These are phyloP conservation scores for Tyrannus savana DNA, from an alignment of 2,113 vertebrate genomes.

Conservation along the genomic window DNA sequence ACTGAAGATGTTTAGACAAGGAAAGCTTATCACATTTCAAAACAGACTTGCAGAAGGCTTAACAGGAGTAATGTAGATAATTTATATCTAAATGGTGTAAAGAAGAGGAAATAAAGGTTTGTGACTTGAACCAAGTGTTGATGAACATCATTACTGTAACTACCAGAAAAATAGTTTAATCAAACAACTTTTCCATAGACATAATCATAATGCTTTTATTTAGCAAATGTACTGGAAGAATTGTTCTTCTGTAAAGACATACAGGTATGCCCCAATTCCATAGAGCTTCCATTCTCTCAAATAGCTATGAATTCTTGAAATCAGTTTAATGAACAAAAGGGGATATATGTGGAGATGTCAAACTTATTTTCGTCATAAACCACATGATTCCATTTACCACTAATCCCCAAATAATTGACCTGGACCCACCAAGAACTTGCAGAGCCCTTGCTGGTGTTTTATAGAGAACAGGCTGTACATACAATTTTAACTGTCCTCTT, in stretches of 20 bases:
- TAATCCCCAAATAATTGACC: conserved; percentile 49
- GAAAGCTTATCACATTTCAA: neutral
- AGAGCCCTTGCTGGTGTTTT: conserved; percentile 38
- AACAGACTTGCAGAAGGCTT: neutral
- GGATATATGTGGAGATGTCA: conserved; percentile 4
- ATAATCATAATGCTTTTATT: conserved; percentile 74
- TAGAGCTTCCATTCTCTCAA: neutral
- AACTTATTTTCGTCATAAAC: conserved; percentile 34
- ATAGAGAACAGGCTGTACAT: conserved; percentile 11
- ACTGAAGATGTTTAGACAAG: neutral
- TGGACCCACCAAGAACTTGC: neutral
- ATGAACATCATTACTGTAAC: neutral
- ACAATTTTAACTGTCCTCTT: conserved; percentile 5
- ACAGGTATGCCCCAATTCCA: conserved; percentile 8
- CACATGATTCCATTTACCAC: conserved; percentile 21
- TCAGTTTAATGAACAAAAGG: conserved; percentile 45
- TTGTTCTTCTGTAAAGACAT: conserved; percentile 51
- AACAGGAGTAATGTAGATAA: neutral
- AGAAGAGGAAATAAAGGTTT: neutral
- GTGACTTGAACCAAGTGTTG: neutral
- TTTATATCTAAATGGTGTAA: neutral
- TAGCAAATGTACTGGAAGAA: conserved; percentile 72
- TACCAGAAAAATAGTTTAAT: neutral
- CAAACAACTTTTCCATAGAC: neutral
- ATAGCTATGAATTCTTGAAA: conserved; percentile 1